Evolutionary conservation across 2,888 invertebrate genomes (phyloP).

Genomic region (Folsomia candida): DNA sequence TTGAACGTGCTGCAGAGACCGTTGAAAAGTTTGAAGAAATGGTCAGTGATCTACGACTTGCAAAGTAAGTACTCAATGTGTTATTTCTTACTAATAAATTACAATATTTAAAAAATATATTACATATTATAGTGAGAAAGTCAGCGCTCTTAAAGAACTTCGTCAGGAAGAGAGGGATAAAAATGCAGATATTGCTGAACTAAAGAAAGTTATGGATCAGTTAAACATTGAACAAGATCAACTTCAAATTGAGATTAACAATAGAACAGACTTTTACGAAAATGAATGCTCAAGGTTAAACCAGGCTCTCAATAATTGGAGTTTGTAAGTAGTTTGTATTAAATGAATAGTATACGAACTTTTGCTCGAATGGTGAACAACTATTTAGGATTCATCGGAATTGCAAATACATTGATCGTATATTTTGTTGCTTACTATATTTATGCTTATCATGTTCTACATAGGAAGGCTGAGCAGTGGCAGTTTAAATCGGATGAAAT

Average conservation of each 20-base stretch:
- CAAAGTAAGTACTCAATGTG: too few species aligned
- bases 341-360: too few species aligned
- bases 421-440: too few species aligned
- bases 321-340: too few species aligned
- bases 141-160: not conserved
- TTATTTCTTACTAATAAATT: not conserved
- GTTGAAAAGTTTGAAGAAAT: not conserved
- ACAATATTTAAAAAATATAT: not conserved
- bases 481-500: not conserved
- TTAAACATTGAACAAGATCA: not conserved
- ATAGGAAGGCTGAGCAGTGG: too few species aligned
- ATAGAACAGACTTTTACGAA: not conserved
- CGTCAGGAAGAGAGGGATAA: not conserved
- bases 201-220: not conserved
- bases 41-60: not conserved
- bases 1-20: not conserved
- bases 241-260: not conserved
- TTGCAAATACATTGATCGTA: too few species aligned
- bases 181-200: not conserved
- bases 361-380: too few species aligned
- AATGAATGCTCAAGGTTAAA: too few species aligned
- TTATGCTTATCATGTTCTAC: too few species aligned
- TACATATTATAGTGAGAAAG: not conserved
- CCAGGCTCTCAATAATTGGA: conserved; percentile 3
- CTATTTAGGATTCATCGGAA: too few species aligned